These are phyloP conservation scores for Neotoma lepida DNA, from an alignment of 2,113 vertebrate species.

Conservation along the genomic window DNA sequence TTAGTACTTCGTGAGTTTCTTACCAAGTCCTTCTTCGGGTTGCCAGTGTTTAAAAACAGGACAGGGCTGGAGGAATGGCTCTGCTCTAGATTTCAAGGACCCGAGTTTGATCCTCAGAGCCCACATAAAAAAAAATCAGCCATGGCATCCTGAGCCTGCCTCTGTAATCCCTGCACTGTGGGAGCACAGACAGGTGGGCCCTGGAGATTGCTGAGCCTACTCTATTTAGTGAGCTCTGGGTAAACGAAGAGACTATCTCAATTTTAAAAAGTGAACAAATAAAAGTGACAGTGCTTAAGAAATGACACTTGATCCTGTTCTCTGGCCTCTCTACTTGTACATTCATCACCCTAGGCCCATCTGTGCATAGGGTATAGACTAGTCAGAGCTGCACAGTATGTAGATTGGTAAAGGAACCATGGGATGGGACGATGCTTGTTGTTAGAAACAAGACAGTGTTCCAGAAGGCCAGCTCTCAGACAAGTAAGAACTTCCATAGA, in stretches of 20 bases:
- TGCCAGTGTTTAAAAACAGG: constrained; percentile 16
- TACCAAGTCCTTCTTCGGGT: constrained; percentile 7
- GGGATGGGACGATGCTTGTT: background rate
- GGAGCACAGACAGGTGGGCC: background rate
- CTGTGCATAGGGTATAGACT: background rate
- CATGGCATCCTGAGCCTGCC: background rate
- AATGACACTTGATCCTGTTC: background rate
- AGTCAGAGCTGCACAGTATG: background rate
- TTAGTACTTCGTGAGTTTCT: constrained; percentile 48
- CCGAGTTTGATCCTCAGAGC: background rate
- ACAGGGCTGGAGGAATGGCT: background rate
- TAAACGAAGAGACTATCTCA: background rate
- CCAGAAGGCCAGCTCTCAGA: background rate
- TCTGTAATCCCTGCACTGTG: background rate
- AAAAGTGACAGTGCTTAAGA: background rate
- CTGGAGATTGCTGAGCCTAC: background rate
- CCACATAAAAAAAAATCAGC: background rate
- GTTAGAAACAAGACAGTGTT: background rate
- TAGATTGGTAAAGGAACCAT: background rate
- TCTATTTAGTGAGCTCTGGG: background rate
- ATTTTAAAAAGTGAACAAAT: background rate
- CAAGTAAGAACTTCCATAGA: background rate
- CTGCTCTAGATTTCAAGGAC: background rate
- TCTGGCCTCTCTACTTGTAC: background rate
- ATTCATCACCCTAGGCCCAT: background rate